phyloP scores from a whole-genome alignment of 2,797 vertebrate genomes.

The Anas acuta region DNA sequence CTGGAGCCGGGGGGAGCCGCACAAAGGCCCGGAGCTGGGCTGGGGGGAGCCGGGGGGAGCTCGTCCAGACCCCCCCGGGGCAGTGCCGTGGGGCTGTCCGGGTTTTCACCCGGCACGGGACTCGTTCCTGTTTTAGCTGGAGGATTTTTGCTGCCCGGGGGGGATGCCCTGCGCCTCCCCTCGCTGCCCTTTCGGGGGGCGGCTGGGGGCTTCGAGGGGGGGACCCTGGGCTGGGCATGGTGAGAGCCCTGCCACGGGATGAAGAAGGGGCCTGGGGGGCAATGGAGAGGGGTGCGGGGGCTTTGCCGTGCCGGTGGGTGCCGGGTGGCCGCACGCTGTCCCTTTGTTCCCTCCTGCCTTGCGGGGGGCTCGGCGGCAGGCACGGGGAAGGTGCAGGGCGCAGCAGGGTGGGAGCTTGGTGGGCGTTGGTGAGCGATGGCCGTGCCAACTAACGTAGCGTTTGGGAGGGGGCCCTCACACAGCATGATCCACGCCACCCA shows the following conservation, averaged over 20 bases:
- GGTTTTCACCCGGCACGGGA: neutral
- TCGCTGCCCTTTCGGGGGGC: neutral
- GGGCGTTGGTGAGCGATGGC: neutral
- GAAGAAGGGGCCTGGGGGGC: neutral
- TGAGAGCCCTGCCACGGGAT: neutral
- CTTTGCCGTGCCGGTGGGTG: no score
- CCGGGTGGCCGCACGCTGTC: no score
- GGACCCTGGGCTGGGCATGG: neutral
- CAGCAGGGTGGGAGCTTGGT: neutral
- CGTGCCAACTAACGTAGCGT: neutral
- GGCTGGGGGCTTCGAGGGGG: neutral
- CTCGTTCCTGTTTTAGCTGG: neutral
- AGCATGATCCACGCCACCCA: neutral
- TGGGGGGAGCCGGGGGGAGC: neutral
- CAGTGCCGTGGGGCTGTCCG: neutral
- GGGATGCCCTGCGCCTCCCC: no score
- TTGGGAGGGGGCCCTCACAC: neutral
- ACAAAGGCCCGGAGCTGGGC: neutral
- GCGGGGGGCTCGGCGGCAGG: neutral
- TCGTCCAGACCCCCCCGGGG: no score
- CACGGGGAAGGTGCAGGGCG: neutral
- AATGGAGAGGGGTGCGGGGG: neutral
- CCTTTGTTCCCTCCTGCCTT: neutral
- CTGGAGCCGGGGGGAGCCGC: neutral
- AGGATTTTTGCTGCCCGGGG: neutral